phyloP scores from a whole-genome alignment of 2,888 invertebrate species.

The Bombylius major region DNA sequence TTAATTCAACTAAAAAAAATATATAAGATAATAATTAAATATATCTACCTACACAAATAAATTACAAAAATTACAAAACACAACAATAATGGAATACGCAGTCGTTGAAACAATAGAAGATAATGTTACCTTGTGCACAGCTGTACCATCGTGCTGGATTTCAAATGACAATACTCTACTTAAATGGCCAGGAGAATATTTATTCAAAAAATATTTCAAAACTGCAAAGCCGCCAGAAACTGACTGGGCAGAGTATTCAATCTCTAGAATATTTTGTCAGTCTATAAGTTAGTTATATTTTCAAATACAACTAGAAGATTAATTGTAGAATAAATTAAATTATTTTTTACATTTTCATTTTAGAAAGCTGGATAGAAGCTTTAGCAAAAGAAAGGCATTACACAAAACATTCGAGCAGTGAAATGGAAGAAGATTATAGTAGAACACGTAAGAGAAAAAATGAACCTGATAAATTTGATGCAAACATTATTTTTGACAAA shows the following conservation, averaged over 20 bases:
- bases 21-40: too few species aligned
- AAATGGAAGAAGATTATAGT: too few species aligned
- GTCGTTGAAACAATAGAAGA: neutral
- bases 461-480: too few species aligned
- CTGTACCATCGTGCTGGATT: neutral
- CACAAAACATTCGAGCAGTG: too few species aligned
- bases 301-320: too few species aligned
- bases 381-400: too few species aligned
- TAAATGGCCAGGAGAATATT: neutral
- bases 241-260: neutral
- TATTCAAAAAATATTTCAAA: neutral
- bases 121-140: neutral
- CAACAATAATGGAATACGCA: neutral
- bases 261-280: neutral
- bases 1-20: too few species aligned
- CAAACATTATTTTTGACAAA: too few species aligned
- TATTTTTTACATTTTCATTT: too few species aligned
- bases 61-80: neutral
- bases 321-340: too few species aligned
- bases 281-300: neutral
- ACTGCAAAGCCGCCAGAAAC: neutral
- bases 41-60: neutral
- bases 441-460: too few species aligned
- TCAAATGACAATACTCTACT: neutral
- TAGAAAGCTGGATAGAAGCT: too few species aligned